Evolutionary conservation across 2,797 vertebrate genomes (phyloP).

Genomic region (Trichosurus vulpecula): DNA sequence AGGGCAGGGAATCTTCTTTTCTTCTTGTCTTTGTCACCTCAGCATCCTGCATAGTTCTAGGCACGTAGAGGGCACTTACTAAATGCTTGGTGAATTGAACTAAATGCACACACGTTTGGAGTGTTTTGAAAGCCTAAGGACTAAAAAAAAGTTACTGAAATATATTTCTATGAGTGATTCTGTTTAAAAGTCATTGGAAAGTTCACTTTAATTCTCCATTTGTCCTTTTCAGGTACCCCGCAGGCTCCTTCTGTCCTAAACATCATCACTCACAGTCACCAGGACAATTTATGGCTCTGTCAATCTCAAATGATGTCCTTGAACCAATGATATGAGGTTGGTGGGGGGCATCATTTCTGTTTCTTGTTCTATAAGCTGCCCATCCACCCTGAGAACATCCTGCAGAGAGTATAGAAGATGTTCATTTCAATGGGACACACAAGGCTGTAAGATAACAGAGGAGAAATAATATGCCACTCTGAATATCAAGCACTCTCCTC

Average conservation of each 20-base stretch:
- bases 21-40: not conserved
- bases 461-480: not conserved
- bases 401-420: not conserved
- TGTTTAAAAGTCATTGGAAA: constrained; percentile 41
- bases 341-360: not conserved
- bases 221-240: not conserved
- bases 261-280: constrained; percentile 44
- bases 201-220: constrained; percentile 26
- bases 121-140: not conserved
- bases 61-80: not conserved
- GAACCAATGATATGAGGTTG: not conserved
- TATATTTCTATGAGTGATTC: constrained; percentile 29
- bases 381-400: not conserved
- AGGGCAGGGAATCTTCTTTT: not conserved
- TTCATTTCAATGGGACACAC: not conserved
- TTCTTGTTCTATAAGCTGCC: not conserved
- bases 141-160: constrained; percentile 2
- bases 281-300: not conserved
- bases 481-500: not conserved
- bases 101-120: not conserved
- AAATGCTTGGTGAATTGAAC: not conserved
- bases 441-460: not conserved
- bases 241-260: constrained; percentile 6
- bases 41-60: not conserved
- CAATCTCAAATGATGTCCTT: constrained; percentile 7